Base-by-base conservation (phyloP, 92 coral and sea anemone genomes). In the Zoanthus sociatus region DNA sequence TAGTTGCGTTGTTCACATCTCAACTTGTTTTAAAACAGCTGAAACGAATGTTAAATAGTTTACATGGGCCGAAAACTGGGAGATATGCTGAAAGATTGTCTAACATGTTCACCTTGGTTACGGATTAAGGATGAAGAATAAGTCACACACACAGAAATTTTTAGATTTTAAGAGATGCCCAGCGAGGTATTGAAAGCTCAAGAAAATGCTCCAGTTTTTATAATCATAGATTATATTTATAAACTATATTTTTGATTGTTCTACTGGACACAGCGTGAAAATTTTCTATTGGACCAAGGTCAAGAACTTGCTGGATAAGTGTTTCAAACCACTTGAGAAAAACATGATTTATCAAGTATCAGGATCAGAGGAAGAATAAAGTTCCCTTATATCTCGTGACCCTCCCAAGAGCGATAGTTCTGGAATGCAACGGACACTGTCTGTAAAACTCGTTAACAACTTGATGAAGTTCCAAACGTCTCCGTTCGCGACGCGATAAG, bases 401-500 rank as follows among this genome's bases (percentile, higher is more conserved):
- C 75, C 75, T 81, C 75, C 85, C 46, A 66, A 31, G 15, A n/a
- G 15, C 47, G 47, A 81, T 66, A 66, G 85, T 42, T 81, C 75
- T 66, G 85, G 85, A 81, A 81, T 81, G 85, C 47, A 74, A 32
- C 10, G 11, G 37, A 46, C 30, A 66, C 18, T 60, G 85, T 81
- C 85, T 81, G 85, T 14, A 66, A 81, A 81, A 81, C 60, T 68
- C 85, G 73, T 81, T 81, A 81, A 37, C 55, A 64, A 61, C 16
- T 58, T 78, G 84, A 78, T 78, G 84, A 78, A 58, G 53, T 18
- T 14, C 37, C 84, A n/a, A 45, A 45, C 84, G 84, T 79, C 84
- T 64, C 12, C 46, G 85, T 46, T 66, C 18, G 75, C 47, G 84
- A 42, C 60, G 50, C 21, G 85, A 81, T 81, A 66, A 81, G 73